Base-by-base conservation (phyloP, 2,113 vertebrate species). In the Melanerpes formicivorus region DNA sequence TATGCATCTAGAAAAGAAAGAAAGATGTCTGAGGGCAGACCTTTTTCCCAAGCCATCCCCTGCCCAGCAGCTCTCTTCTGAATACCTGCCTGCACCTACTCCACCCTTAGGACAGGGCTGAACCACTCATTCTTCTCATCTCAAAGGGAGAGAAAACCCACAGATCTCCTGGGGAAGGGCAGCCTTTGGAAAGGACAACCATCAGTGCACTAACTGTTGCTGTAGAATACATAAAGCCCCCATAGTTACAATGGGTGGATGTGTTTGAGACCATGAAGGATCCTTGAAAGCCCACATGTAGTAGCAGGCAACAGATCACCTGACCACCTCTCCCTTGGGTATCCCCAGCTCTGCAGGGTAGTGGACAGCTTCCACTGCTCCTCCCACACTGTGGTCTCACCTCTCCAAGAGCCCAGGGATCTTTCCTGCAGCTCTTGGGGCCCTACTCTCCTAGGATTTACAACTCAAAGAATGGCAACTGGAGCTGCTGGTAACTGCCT, bases 191-290 rank as follows among this genome's bases (percentile, higher is more conserved):
- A 37, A 82, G 34, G 19, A 73, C 25, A 48, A 79, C 55, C 46
- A 66, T 3, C 66, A 48, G 18, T 2, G 8, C 32, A 14, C 34
- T 44, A 67, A 65, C 25, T 48, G 26, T 8, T 72, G 22, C 58
- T 30, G 22, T 0, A 58, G 58, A 52, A 72, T 78, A 52, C 8
- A 37, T 19, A 48, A 80, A 55, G 26, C 2, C 30, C 9, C 32
- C 1, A 0, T 34, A 40, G 22, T 32, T 14, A 11, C 2, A 4
- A 5, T 2, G 4, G 19, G 25, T 27, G 37, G 26, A 34, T 44
- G 14, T 0, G 5, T n/a, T 14, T 27, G 37, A 46, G 15, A 60
- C 4, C 0, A 1, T 37, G n/a, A 42, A 11, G n/a, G 34, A 7
- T 34, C 71, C 50, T 50, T 14, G 29, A 34, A 63, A 71, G 23